Evolutionary conservation across 2,888 invertebrate species (phyloP).

Genomic region (Podotricha telesiphe): DNA sequence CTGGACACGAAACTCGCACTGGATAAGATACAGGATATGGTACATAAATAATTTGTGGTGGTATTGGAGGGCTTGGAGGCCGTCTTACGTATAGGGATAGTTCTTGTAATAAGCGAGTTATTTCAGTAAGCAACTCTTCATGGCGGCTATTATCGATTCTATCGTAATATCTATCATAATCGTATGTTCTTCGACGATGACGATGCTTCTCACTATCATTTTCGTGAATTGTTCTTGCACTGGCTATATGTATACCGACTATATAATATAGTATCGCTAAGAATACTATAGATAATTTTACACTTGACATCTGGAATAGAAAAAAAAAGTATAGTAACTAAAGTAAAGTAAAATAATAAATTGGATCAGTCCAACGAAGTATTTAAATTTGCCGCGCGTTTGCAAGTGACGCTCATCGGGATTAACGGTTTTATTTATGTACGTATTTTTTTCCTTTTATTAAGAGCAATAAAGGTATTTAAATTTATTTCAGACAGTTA

Average conservation of each 20-base stretch:
- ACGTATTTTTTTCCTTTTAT: no score
- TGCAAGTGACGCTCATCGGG: neutral
- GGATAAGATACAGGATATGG: constrained; percentile 63
- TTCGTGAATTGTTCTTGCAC: constrained; percentile 51
- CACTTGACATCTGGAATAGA: constrained; percentile 59
- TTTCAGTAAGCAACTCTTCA: constrained; percentile 59
- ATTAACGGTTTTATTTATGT: neutral
- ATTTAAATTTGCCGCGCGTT: neutral
- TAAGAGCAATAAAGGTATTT: neutral
- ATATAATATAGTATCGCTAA: constrained; percentile 51
- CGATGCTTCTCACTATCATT: constrained; percentile 49
- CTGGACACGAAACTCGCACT: constrained; percentile 44
- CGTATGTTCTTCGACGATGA: constrained; percentile 61
- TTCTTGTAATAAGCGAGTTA: constrained; percentile 64
- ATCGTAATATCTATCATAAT: constrained; percentile 57
- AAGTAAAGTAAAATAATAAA: neutral
- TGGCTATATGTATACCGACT: constrained; percentile 47
- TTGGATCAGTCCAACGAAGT: neutral
- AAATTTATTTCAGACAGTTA: neutral
- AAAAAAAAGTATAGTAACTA: constrained; percentile 36
- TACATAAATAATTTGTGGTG: constrained; percentile 68
- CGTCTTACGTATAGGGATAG: constrained; percentile 57
- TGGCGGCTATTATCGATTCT: constrained; percentile 55
- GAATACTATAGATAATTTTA: constrained; percentile 55
- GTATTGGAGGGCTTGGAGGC: constrained; percentile 54